A percentile compares a stretch with the other conserved stretches of the same genome.
Conservation (phyloP, 2,888 invertebrate genomes). For the Drosophila mimetica region DNA sequence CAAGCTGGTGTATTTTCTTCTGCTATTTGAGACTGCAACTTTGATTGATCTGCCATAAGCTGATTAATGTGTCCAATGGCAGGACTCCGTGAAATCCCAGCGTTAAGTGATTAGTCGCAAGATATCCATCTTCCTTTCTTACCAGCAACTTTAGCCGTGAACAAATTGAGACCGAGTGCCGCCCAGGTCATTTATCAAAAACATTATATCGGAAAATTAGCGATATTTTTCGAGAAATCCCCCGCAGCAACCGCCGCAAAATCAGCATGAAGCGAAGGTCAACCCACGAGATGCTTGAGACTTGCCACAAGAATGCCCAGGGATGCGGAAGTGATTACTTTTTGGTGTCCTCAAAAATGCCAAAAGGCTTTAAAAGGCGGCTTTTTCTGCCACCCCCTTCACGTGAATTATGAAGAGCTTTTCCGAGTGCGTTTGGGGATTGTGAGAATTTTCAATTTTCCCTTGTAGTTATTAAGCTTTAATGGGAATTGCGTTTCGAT, state of each 20-base stretch:
- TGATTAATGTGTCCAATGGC: slow-evolving; percentile 56
- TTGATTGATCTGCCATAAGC: slow-evolving; percentile 64
- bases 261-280: slow-evolving; percentile 64
- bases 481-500: slow-evolving; percentile 14
- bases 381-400: slow-evolving; percentile 17
- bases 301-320: slow-evolving; percentile 39
- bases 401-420: slow-evolving; percentile 48
- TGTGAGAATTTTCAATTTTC: slow-evolving; percentile 22
- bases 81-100: slow-evolving; percentile 6
- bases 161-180: slow-evolving; percentile 13
- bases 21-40: slow-evolving; percentile 3
- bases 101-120: slow-evolving; percentile 50
- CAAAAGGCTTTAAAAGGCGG: slow-evolving; percentile 26
- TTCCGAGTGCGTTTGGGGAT: neutral
- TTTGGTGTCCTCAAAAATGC: slow-evolving; percentile 23
- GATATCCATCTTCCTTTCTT: slow-evolving; percentile 29
- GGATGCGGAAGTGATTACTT: slow-evolving; percentile 62
- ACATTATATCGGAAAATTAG: slow-evolving; percentile 45
- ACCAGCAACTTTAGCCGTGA: slow-evolving; percentile 16
- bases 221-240: slow-evolving; percentile 43
- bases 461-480: slow-evolving; percentile 17
- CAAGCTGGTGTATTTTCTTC: neutral
- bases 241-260: slow-evolving; percentile 36
- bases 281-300: slow-evolving; percentile 19
- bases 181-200: slow-evolving; percentile 49